These are phyloP conservation scores for Caradrina kadenii DNA, from an alignment of 2,888 invertebrate genomes.

Conservation along the genomic window DNA sequence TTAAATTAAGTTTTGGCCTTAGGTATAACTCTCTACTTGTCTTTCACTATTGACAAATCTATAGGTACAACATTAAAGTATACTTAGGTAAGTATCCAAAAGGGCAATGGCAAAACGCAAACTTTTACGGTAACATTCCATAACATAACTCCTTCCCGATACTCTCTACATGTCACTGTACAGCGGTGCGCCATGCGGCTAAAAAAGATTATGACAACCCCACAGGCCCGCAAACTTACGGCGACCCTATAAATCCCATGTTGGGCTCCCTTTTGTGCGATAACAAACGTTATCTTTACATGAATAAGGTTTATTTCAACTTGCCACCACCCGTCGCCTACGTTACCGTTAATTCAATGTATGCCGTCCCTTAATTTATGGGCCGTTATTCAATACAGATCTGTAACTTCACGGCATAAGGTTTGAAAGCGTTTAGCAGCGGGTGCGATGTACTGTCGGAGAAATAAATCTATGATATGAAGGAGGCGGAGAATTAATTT, in stretches of 20 bases:
- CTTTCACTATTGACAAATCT: constrained; percentile 10
- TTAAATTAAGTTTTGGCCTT: constrained; percentile 17
- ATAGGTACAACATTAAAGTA: constrained; percentile 23
- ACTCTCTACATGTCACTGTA: constrained; percentile 82
- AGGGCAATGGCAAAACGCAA: constrained; percentile 51
- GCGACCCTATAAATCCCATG: constrained; percentile 83
- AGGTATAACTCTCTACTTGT: constrained; percentile 2
- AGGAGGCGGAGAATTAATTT: constrained; percentile 89
- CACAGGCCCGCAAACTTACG: constrained; percentile 80
- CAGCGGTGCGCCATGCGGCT: constrained; percentile 85
- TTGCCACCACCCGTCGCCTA: constrained; percentile 70
- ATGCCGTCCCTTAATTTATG: constrained; percentile 87
- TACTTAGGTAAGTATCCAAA: constrained; percentile 43
- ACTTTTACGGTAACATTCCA: constrained; percentile 75
- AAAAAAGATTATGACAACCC: constrained; percentile 90
- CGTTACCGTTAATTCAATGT: constrained; percentile 88
- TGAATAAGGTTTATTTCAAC: constrained; percentile 77
- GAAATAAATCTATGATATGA: constrained; percentile 91
- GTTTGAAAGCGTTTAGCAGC: constrained; percentile 86
- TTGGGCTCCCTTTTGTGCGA: constrained; percentile 65
- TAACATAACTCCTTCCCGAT: constrained; percentile 79
- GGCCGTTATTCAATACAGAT: constrained; percentile 84
- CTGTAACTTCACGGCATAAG: constrained; percentile 85
- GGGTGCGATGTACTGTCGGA: constrained; percentile 80
- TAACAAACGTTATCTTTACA: constrained; percentile 72